These are phyloP conservation scores for Ptychochromis oligacanthus DNA, from an alignment of 2,113 vertebrate species.

Conservation along the genomic window DNA sequence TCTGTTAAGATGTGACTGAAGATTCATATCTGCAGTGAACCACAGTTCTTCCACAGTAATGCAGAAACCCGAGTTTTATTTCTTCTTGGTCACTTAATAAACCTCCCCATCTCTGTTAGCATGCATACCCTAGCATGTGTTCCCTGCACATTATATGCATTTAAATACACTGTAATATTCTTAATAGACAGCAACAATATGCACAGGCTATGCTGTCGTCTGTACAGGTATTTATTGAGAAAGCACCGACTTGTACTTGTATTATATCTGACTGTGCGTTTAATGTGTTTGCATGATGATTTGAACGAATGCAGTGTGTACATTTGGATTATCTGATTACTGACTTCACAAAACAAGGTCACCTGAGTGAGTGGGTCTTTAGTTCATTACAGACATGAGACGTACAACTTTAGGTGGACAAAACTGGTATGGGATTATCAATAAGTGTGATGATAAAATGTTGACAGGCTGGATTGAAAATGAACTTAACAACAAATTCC, in stretches of 20 bases:
- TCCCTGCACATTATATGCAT: not conserved
- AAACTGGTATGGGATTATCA: not conserved
- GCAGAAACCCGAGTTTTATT: not conserved
- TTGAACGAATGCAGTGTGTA: too few relatives aligned
- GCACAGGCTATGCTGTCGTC: not conserved
- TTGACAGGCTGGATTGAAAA: not conserved
- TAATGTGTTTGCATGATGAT: too few relatives aligned
- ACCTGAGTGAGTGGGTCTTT: not conserved
- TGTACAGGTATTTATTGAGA: not conserved
- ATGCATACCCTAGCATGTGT: not conserved
- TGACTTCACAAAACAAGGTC: too few relatives aligned
- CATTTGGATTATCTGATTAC: too few relatives aligned
- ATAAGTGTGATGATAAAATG: not conserved
- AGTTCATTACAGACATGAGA: not conserved
- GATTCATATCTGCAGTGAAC: not conserved
- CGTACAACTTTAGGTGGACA: not conserved
- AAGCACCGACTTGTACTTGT: not conserved
- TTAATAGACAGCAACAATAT: not conserved
- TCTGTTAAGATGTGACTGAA: too few relatives aligned
- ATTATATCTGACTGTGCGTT: not conserved
- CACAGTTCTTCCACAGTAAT: too few relatives aligned
- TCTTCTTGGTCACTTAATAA: not conserved
- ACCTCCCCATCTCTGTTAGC: not conserved
- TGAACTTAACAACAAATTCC: not conserved
- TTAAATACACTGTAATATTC: not conserved